phyloP scores from a whole-genome alignment of 2,113 vertebrate genomes.

The Burhinus bistriatus region DNA sequence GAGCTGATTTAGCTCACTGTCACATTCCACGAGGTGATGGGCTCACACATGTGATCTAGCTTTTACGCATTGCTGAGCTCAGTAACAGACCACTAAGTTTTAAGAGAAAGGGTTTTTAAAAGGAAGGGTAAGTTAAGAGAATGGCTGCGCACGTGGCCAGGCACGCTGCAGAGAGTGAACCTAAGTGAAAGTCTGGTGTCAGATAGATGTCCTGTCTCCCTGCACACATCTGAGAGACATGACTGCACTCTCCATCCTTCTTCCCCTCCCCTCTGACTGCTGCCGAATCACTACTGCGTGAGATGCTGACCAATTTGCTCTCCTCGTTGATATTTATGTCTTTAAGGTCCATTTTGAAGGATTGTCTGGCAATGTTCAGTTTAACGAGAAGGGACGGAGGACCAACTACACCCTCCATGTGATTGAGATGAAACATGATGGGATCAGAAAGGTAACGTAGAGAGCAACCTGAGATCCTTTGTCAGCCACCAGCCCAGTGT shows the following conservation, averaged over 20 bases:
- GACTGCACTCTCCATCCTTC: neutral
- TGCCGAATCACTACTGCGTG: rapidly evolving
- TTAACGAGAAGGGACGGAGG: conserved; percentile 94
- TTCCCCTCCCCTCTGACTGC: neutral
- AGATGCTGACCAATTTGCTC: neutral
- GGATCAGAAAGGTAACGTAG: conserved; percentile 87
- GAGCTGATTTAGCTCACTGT: neutral
- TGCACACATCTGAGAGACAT: neutral
- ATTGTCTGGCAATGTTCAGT: conserved; percentile 95
- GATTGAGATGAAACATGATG: conserved; percentile 92
- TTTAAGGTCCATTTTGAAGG: conserved; percentile 92
- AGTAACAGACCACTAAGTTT: neutral
- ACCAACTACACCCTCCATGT: conserved; percentile 95
- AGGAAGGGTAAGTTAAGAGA: neutral
- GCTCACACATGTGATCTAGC: neutral
- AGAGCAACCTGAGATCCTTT: neutral
- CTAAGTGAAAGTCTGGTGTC: neutral
- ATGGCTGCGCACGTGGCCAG: neutral
- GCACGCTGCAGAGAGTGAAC: neutral
- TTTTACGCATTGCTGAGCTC: neutral
- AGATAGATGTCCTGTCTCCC: neutral
- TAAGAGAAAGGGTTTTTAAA: neutral
- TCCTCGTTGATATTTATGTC: neutral
- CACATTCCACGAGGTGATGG: neutral
- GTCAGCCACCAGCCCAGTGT: neutral